Conservation (phyloP, 1,140 invertebrate species). For the Drosophila obscura region DNA sequence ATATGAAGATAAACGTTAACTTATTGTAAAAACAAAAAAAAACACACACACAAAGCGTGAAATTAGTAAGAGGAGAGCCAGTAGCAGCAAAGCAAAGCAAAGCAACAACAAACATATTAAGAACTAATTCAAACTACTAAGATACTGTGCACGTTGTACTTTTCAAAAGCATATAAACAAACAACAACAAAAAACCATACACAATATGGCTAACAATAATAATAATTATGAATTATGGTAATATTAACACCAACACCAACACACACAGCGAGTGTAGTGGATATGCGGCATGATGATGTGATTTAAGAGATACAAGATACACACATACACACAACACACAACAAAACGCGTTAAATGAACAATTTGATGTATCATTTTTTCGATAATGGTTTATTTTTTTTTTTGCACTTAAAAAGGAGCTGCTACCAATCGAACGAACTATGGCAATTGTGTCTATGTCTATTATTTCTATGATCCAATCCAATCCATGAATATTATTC, state of each 20-base stretch:
- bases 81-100: constrained; percentile 2
- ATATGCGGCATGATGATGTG: constrained; percentile 61
- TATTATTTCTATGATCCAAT: constrained; percentile 3
- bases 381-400: constrained; percentile 42
- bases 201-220: constrained; percentile 25
- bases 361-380: constrained; percentile 73
- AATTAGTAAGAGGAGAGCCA: constrained; percentile 28
- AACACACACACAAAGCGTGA: constrained; percentile 41
- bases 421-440: constrained; percentile 40
- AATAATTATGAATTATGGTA: constrained; percentile 34
- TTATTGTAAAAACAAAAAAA: constrained; percentile 67
- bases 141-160: constrained; percentile 77
- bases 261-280: constrained; percentile 11
- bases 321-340: neutral
- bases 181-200: constrained; percentile 14
- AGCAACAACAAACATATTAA: constrained; percentile 33
- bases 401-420: constrained; percentile 61
- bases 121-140: constrained; percentile 65
- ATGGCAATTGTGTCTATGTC: constrained; percentile 51
- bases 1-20: constrained; percentile 69
- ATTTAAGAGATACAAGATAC: constrained; percentile 66
- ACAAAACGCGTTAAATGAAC: constrained; percentile 41
- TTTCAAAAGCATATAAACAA: constrained; percentile 62
- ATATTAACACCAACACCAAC: constrained; percentile 39
- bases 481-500: constrained; percentile 42